Conservation (phyloP, 2,113 vertebrate genomes). For the Eurypyga helias region DNA sequence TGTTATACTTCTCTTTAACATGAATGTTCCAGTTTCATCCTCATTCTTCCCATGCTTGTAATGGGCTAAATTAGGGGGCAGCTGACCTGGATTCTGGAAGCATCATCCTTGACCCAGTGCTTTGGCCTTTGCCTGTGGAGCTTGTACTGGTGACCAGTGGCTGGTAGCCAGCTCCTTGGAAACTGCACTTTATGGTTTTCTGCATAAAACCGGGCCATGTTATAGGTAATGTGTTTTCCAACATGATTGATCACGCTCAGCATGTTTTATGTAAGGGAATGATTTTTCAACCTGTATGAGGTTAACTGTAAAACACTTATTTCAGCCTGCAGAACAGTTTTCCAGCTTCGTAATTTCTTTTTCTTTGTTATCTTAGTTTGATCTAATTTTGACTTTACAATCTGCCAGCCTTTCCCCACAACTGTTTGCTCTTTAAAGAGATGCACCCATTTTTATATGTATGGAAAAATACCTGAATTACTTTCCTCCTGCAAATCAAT, state of each 20-base stretch:
- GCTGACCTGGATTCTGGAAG: neutral
- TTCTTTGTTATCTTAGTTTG: neutral
- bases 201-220: accelerated
- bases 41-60: neutral
- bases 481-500: neutral
- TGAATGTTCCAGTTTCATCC: neutral
- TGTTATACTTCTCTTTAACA: neutral
- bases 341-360: neutral
- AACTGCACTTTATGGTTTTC: accelerated
- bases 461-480: neutral
- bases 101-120: accelerated
- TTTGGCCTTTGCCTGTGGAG: neutral
- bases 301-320: neutral
- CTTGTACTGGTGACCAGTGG: neutral
- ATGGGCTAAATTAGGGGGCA: neutral
- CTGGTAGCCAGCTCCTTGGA: neutral
- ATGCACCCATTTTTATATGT: neutral
- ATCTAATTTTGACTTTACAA: neutral
- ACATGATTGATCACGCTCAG: accelerated
- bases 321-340: neutral
- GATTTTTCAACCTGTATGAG: neutral
- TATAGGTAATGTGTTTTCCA: neutral
- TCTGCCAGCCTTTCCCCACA: neutral
- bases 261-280: neutral
- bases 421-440: neutral